Conservation (phyloP, 2,113 vertebrate species). For the Riparia riparia region DNA sequence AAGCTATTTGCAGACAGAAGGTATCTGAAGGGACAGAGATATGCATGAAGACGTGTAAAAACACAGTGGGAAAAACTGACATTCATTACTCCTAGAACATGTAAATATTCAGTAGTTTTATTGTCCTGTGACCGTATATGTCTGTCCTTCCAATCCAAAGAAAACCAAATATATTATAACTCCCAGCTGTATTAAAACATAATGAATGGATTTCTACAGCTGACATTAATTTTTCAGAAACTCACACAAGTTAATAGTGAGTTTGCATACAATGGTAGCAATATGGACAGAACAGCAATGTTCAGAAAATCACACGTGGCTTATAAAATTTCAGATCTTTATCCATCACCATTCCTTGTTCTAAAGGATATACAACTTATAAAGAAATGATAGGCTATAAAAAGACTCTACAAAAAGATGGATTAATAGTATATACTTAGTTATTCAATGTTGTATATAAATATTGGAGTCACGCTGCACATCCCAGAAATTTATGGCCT, state of each 20-base stretch:
- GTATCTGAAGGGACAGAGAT: not conserved
- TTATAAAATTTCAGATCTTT: not conserved
- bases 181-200: not conserved
- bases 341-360: not conserved
- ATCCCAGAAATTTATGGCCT: not conserved
- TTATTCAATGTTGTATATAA: not conserved
- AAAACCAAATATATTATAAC: not conserved
- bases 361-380: not conserved
- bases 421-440: not conserved
- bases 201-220: not conserved
- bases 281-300: not conserved
- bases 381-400: not conserved
- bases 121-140: not conserved
- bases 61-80: not conserved
- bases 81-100: not conserved
- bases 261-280: not conserved
- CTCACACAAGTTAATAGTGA: not conserved
- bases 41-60: not conserved
- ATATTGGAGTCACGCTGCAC: not conserved
- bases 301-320: not conserved
- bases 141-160: not conserved
- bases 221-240: not conserved
- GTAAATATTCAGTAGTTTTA: not conserved
- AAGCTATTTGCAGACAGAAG: not conserved
- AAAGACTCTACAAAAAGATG: not conserved